Evolutionary conservation across 2,113 vertebrate genomes (phyloP), one percentile per base, ranked within the genome.

Genomic region (Crotophaga sulcirostris): DNA sequence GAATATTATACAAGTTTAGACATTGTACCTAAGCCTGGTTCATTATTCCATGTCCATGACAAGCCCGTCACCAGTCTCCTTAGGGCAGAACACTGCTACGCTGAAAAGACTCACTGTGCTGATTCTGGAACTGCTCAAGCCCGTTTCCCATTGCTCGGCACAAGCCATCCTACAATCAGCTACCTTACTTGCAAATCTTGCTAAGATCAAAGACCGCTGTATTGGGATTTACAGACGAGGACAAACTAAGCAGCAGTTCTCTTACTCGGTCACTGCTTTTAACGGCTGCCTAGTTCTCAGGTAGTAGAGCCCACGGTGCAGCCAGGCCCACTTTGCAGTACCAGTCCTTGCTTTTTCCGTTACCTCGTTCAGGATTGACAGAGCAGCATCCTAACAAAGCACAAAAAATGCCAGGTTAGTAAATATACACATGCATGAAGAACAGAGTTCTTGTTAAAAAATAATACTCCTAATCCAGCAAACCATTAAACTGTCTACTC

Each of bases 281-380:
- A 98, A 98, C 51, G 99, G 98, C 47, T 99, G 98, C 64, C 98
- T 98, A 29, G 94, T 97, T 96, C 98, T 99, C 93, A 99, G 93
- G 95, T 99, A 98, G 96, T 99, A 98, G 3, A 99, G 98, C 19
- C 99, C 99, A 94, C 99, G 98, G 90, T 98, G 98, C 95, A 99
- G 98, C 99, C 99, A 99, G 42, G 99, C 99, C 99, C 99, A 99
- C 93, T 99, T 99, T 26, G 98, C 98, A 10, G 98, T 98, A 64
- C 99, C 99, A 63, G 98, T 97, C 47, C 98, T 98, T 3, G 98
- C 98, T 97, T 97, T 98, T 58, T 98, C 98, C 28, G 98, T 99
- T 75, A 99, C 99, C 26, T 98, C 95, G 93, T 98, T 98, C 81
- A 99, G 97, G 78, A 98, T 96, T 33, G 97, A 97, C 93, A 99